Percentiles rank a stretch among this genome's conserved stretches.
Conservation (phyloP, 92 coral and sea anemone genomes). For the Porites rus region DNA sequence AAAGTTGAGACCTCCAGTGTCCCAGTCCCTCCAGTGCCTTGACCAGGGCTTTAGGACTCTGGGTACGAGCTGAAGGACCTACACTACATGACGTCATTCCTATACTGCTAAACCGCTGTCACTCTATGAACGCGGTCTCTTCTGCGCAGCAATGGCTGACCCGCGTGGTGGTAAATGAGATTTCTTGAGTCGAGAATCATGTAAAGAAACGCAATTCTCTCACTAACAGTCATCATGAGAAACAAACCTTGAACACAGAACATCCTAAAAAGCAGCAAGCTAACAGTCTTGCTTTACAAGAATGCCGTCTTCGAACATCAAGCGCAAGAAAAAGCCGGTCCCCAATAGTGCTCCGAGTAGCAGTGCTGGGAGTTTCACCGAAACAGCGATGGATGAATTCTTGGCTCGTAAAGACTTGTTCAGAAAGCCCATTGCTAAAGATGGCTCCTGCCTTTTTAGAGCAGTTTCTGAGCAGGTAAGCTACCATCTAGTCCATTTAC, state of each 20-base stretch:
- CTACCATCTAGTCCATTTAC: background rate
- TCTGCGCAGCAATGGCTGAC: slow-evolving; percentile 81
- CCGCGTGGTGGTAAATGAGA: slow-evolving; percentile 84
- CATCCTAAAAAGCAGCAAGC: slow-evolving; percentile 46
- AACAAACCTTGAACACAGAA: slow-evolving; percentile 39
- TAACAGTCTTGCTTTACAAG: slow-evolving; percentile 43
- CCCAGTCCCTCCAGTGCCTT: no score
- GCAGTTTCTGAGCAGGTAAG: slow-evolving; percentile 99
- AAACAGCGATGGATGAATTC: slow-evolving; percentile 96
- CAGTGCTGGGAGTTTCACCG: slow-evolving; percentile 78
- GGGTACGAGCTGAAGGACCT: slow-evolving; percentile 32
- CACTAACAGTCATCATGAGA: slow-evolving; percentile 60
- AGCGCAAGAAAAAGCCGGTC: slow-evolving; percentile 84
- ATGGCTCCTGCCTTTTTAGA: slow-evolving; percentile 98
- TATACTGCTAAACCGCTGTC: slow-evolving; percentile 70
- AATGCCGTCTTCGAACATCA: slow-evolving; percentile 85
- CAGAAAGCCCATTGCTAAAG: slow-evolving; percentile 97
- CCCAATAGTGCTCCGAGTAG: slow-evolving; percentile 60
- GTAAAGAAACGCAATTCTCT: slow-evolving; percentile 50
- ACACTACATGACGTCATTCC: slow-evolving; percentile 57
- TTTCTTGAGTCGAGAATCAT: slow-evolving; percentile 54
- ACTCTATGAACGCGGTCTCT: slow-evolving; percentile 30
- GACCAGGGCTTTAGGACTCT: background rate
- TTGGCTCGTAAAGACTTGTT: slow-evolving; percentile 76
- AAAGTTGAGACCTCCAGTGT: no score